phyloP scores from a whole-genome alignment of 2,888 invertebrate species.

The Polydrusus tereticollis region DNA sequence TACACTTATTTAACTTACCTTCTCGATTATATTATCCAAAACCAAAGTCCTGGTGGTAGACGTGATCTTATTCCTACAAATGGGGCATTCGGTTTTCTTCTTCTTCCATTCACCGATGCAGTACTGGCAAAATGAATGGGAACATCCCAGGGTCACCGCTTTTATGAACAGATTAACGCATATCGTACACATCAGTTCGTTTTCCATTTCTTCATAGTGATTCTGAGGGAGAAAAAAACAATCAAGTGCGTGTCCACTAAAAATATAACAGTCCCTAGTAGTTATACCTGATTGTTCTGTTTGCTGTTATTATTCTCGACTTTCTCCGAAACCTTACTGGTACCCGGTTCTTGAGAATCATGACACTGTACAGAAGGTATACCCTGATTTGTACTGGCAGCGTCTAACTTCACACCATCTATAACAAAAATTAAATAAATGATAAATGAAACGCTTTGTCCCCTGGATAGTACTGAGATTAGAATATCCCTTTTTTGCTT shows the following conservation, averaged over 20 bases:
- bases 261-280: too few species aligned
- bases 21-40: constrained; percentile 80
- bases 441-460: background rate
- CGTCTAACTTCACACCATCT: background rate
- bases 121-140: constrained; percentile 80
- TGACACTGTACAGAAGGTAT: background rate
- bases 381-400: background rate
- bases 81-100: constrained; percentile 79
- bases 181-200: constrained; percentile 81
- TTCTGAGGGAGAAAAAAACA: constrained; percentile 23
- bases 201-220: constrained; percentile 68
- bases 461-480: too few species aligned
- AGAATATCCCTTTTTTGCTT: too few species aligned
- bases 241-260: background rate
- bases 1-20: constrained; percentile 72
- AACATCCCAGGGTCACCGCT: constrained; percentile 79
- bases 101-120: constrained; percentile 81
- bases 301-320: background rate
- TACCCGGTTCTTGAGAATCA: constrained; percentile 12
- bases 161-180: constrained; percentile 81
- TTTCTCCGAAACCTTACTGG: constrained; percentile 1
- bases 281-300: constrained; percentile 17
- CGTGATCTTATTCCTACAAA: constrained; percentile 71
- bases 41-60: constrained; percentile 74
- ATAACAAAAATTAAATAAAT: background rate